Base-by-base conservation (phyloP, 2,113 vertebrate species). In the Dromiciops gliroides region DNA sequence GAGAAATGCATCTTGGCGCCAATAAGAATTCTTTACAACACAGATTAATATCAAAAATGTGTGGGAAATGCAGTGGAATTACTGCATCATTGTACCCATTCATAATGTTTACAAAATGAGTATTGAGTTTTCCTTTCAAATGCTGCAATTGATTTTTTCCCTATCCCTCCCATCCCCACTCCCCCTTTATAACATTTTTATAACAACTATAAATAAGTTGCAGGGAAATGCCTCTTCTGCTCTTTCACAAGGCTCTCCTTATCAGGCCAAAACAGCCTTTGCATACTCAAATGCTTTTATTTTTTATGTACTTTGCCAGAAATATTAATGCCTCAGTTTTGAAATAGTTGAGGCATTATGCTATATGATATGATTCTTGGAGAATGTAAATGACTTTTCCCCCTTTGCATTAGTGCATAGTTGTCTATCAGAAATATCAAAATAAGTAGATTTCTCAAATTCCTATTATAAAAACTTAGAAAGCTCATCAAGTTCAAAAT, bases 181-280 rank as follows among this genome's bases (percentile, higher is more conserved):
- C 1, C 48, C 88, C 37, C 97, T 98, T 96, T 97, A 92, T 25
- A 96, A 90, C 90, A 51, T 7, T n/a, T 67, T 37, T n/a, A 19
- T 75, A 51, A 92, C 51, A 89, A 98, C 97, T 98, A 96, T 97
- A 98, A 98, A 98, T 98, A 97, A 98, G 94, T 98, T 51, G 0
- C 94, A 98, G 93, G 95, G 97, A 98, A 98, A 98, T 98, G 95
- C 97, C 94, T 98, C 98, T 95, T 97, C 93, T 90, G 91, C 93
- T 97, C 50, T 98, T 98, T 97, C 97, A 97, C 89, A 98, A 95
- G 95, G 95, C 96, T 97, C 96, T 94, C 96, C 98, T 98, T 98
- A 98, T 98, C 98, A 98, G 96, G 93, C 92, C 91, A 91, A 88
- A 95, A 96, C 98, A 99, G 98, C 98, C 98, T 98, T 97, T 97